Evolutionary conservation across 2,797 vertebrate species (phyloP).

Genomic region (Coregonus sp.): DNA sequence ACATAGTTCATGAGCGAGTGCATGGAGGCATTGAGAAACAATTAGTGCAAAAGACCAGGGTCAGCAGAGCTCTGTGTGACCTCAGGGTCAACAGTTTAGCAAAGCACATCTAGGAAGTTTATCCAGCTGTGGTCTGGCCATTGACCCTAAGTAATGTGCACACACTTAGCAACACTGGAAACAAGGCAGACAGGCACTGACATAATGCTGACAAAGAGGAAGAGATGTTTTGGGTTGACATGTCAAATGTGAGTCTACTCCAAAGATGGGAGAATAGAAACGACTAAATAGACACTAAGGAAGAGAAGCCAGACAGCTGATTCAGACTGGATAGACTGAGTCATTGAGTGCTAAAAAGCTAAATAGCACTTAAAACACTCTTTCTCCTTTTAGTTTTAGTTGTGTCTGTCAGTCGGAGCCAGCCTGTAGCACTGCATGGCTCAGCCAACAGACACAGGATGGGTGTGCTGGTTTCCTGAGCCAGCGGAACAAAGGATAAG

Average conservation of each 20-base stretch:
- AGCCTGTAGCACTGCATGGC: constrained; percentile 18
- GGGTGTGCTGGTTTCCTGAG: constrained; percentile 75
- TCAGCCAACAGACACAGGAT: constrained; percentile 70
- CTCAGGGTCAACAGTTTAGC: constrained; percentile 13
- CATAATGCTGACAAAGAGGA: neutral
- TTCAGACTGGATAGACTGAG: neutral
- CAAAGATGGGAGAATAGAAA: neutral
- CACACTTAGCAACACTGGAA: neutral
- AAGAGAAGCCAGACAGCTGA: neutral
- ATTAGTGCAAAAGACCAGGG: neutral
- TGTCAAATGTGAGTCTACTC: neutral
- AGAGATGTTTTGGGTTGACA: neutral
- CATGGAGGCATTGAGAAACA: neutral
- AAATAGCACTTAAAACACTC: neutral
- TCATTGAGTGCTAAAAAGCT: neutral
- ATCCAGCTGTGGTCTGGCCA: constrained; percentile 15
- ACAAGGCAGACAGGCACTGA: neutral
- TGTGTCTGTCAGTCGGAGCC: neutral
- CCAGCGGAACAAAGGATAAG: constrained; percentile 64
- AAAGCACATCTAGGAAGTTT: constrained; percentile 6
- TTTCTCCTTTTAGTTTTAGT: too few relatives aligned
- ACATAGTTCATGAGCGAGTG: neutral
- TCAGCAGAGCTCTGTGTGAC: neutral
- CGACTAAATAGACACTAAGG: neutral
- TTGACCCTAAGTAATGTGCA: constrained; percentile 19